These are phyloP conservation scores for Ganaspis brasiliensis DNA, from an alignment of 2,888 invertebrate genomes.

Conservation along the genomic window DNA sequence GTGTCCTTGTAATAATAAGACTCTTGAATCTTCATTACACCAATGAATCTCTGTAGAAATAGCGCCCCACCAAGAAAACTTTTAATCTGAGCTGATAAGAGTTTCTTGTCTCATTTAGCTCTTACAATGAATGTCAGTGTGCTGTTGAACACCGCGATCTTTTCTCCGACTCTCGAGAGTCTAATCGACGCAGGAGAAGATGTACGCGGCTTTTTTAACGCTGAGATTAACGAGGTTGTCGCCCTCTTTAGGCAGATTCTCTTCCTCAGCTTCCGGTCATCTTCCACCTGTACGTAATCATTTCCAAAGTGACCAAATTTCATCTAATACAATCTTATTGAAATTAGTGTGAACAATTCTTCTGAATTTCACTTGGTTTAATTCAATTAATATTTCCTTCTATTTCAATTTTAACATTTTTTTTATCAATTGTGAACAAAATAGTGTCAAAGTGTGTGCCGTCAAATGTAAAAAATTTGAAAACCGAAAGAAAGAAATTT, in stretches of 20 bases:
- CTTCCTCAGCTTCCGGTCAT: constrained; percentile 51
- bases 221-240: constrained; percentile 63
- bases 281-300: constrained; percentile 72
- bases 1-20: constrained; percentile 53
- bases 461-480: too few species aligned
- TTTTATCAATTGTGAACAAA: too few species aligned
- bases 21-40: constrained; percentile 28
- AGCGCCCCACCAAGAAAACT: constrained; percentile 41
- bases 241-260: constrained; percentile 50
- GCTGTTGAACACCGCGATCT: constrained; percentile 63
- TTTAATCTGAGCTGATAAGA: constrained; percentile 61
- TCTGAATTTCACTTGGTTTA: too few species aligned
- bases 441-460: too few species aligned
- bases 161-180: constrained; percentile 57
- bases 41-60: constrained; percentile 41
- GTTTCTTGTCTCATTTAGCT: constrained; percentile 55
- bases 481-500: too few species aligned
- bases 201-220: constrained; percentile 71
- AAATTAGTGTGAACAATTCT: too few species aligned
- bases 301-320: constrained; percentile 16
- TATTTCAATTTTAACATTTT: too few species aligned
- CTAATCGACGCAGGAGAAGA: constrained; percentile 54
- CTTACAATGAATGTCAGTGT: constrained; percentile 57
- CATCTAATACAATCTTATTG: too few species aligned
- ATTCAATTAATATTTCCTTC: too few species aligned